Evolutionary conservation across 2,113 vertebrate species (phyloP).

Genomic region (Lagopus muta): DNA sequence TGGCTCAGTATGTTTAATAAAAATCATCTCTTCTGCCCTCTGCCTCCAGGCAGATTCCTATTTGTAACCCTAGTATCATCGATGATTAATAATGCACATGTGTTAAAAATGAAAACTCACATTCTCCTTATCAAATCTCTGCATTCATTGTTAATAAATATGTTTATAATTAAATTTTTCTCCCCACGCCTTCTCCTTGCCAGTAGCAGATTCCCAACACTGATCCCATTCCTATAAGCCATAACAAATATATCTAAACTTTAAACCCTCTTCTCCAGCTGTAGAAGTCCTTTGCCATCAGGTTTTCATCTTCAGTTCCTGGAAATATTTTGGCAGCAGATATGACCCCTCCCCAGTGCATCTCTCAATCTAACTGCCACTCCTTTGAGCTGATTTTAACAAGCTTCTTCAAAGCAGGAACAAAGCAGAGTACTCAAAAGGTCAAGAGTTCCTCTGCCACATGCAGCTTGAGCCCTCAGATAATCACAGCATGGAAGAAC

Average conservation of each 20-base stretch:
- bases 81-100: constrained; percentile 9
- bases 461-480: neutral
- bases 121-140: neutral
- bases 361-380: neutral
- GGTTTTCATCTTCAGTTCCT: constrained; percentile 1
- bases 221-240: neutral
- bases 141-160: constrained; percentile 1
- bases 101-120: constrained; percentile 38
- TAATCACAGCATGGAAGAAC: neutral
- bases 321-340: constrained; percentile 25
- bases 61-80: constrained; percentile 3
- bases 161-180: constrained; percentile 43
- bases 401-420: constrained; percentile 1
- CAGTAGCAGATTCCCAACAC: constrained; percentile 12
- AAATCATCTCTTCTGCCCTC: neutral
- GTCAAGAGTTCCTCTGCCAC: neutral
- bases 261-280: constrained; percentile 30
- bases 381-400: neutral
- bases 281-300: neutral
- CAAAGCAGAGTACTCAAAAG: neutral
- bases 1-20: constrained; percentile 20
- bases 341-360: neutral
- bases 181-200: neutral
- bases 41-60: neutral
- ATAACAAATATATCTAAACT: constrained; percentile 6